Base-by-base conservation (phyloP, 2,113 vertebrate species). In the Nettapus auritus region DNA sequence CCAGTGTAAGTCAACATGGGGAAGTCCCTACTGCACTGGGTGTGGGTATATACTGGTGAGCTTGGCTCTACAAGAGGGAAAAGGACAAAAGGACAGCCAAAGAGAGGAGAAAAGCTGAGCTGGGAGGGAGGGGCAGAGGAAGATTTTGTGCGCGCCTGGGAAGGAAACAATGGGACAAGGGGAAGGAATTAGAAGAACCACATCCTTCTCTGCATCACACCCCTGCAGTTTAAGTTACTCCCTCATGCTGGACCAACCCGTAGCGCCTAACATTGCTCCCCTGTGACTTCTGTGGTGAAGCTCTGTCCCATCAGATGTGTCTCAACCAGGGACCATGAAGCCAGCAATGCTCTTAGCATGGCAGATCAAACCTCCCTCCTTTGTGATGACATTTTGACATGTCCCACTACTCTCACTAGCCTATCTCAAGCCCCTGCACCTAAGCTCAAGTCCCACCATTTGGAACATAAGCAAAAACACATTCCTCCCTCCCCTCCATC, bases 111-210 rank as follows among this genome's bases (percentile, higher is more conserved):
- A 94, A 80, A 94, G 48, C 83, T 64, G 90, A 80, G 68, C 76
- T 62, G 66, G 66, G 64, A 86, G 88, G 87, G 88, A 93, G 87
- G 6, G 50, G 89, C 89, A 82, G 75, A 84, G 71, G 89, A 84
- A 82, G 89, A 82, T 73, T 95, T 20, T 69, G 83, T 77, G 63
- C 56, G 53, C 0, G 38, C 7, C 64, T 93, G 79, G 73, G 80
- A 92, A 92, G 77, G 73, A 92, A 93, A 96, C 90, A 95, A 86
- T 94, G 76, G 92, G 70, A 90, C 62, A 89, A 29, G 6, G 86
- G 73, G 90, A 94, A 85, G 92, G 92, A 93, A 95, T 93, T 44
- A 59, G 48, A 73, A 90, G 93, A 95, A 82, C 77, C 96, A 96
- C 88, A 94, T 96, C 90, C 88, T 90, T n/a, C 66, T 89, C 80